Evolutionary conservation across 2,888 invertebrate species (phyloP).

Genomic region (Tenthredo mesomela): DNA sequence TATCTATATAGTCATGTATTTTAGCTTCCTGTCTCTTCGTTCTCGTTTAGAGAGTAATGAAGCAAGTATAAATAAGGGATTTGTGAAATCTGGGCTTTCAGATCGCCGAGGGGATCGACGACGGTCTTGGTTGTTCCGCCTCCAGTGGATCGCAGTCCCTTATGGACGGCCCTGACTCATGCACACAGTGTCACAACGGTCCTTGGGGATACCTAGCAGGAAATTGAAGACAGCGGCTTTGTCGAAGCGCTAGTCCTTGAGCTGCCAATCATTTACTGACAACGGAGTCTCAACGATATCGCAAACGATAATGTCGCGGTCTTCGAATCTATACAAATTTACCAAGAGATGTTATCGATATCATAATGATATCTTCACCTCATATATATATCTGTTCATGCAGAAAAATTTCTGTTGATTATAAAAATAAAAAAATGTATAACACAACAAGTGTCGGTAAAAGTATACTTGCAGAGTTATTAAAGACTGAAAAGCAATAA

Average conservation of each 20-base stretch:
- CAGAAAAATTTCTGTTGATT: neutral
- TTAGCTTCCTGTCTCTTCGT: neutral
- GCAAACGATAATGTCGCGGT: constrained; percentile 7
- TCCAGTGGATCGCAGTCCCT: constrained; percentile 85
- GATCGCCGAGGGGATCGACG: constrained; percentile 72
- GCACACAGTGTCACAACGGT: constrained; percentile 81
- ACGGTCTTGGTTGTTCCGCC: constrained; percentile 69
- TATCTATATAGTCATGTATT: neutral
- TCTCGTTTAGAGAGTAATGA: neutral
- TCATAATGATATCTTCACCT: neutral
- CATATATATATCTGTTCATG: neutral
- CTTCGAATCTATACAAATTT: constrained; percentile 34
- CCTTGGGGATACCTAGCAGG: constrained; percentile 80
- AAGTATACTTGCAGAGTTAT: neutral
- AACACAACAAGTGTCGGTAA: neutral
- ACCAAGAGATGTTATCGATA: constrained; percentile 11
- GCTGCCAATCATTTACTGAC: constrained; percentile 81
- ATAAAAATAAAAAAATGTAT: neutral
- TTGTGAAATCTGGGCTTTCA: constrained; percentile 58
- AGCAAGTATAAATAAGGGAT: constrained; percentile 7
- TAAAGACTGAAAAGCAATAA: neutral
- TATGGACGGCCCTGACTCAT: constrained; percentile 90
- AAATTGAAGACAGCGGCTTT: constrained; percentile 78
- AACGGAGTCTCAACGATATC: constrained; percentile 54
- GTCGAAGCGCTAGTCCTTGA: constrained; percentile 82